Evolutionary conservation across 2,113 vertebrate genomes (phyloP).

Genomic region (Cynopterus brachyotis): DNA sequence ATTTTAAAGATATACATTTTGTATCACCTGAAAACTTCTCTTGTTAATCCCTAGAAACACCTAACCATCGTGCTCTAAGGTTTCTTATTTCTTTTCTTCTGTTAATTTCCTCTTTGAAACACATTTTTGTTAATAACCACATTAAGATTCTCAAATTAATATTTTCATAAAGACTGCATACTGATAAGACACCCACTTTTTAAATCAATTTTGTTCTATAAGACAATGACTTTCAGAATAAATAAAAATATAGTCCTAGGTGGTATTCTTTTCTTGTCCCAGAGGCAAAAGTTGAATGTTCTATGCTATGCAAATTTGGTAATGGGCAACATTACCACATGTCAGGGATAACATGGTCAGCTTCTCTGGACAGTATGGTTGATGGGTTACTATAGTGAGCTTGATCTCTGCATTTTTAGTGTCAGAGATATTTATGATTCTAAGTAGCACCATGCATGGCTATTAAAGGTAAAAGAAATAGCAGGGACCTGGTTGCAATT

Average conservation of each 20-base stretch:
- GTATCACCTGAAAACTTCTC: not conserved
- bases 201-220: not conserved
- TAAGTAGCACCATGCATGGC: slow-evolving; percentile 10
- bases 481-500: slow-evolving; percentile 68
- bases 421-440: slow-evolving; percentile 66
- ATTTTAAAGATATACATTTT: not conserved
- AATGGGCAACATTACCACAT: not conserved
- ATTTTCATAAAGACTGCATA: not conserved
- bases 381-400: slow-evolving; percentile 15
- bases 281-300: not conserved
- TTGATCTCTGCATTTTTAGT: slow-evolving; percentile 32
- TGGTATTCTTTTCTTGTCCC: not conserved
- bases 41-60: not conserved
- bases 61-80: not conserved
- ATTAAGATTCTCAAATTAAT: not conserved
- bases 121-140: not conserved
- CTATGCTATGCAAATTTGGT: not conserved
- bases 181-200: not conserved
- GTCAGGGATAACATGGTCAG: not conserved
- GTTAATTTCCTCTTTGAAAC: not conserved
- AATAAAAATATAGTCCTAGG: not conserved
- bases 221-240: slow-evolving; percentile 7
- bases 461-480: slow-evolving; percentile 65
- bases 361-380: slow-evolving; percentile 48
- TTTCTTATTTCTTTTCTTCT: not conserved